Evolutionary conservation across 2,888 invertebrate genomes (phyloP).

Genomic region (Troilus luridus): DNA sequence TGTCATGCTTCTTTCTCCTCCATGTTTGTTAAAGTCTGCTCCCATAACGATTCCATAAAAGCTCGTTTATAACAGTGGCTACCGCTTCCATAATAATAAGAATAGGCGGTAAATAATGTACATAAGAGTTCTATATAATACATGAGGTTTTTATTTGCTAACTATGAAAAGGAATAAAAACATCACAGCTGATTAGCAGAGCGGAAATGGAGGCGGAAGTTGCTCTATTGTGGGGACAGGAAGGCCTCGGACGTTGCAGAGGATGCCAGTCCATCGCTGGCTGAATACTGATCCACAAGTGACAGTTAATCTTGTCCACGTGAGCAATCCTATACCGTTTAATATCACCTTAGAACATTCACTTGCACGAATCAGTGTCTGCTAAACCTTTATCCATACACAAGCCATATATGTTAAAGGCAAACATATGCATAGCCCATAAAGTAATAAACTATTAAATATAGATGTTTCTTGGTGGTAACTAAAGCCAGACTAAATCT

Average conservation of each 20-base stretch:
- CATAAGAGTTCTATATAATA: not conserved
- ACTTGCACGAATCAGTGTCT: not conserved
- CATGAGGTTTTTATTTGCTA: not conserved
- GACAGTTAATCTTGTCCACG: constrained; percentile 44
- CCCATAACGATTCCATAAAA: not conserved
- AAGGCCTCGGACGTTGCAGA: constrained; percentile 33
- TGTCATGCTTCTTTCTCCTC: too few species aligned
- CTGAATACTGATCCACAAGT: constrained; percentile 36
- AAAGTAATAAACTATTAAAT: not conserved
- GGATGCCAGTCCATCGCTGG: constrained; percentile 35
- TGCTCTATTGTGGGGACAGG: constrained; percentile 28
- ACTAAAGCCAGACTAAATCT: not conserved
- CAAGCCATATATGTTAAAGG: too few species aligned
- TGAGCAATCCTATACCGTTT: constrained; percentile 2
- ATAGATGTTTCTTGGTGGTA: not conserved
- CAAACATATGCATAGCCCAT: too few species aligned
- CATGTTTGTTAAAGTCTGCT: not conserved
- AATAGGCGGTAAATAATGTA: not conserved
- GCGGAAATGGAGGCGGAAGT: constrained; percentile 28
- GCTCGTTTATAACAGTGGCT: fast-evolving
- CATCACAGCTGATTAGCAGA: constrained; percentile 38
- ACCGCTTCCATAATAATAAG: not conserved
- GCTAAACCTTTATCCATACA: not conserved
- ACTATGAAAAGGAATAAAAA: constrained; percentile 10
- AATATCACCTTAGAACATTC: not conserved